These are phyloP conservation scores for Pseudorhombus dupliciocellatus DNA, from an alignment of 2,113 vertebrate genomes.

Conservation along the genomic window DNA sequence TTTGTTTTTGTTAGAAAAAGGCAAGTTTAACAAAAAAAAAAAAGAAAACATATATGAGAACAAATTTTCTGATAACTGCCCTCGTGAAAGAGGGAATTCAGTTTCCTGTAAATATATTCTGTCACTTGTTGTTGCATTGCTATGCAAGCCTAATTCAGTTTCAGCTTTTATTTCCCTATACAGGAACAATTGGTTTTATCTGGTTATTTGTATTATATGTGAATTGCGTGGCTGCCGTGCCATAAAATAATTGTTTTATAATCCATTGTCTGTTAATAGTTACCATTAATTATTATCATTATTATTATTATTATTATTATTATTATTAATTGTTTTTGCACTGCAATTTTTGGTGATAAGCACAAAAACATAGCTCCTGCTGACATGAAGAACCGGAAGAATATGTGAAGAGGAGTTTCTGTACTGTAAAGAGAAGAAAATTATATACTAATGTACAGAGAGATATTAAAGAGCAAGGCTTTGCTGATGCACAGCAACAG, in stretches of 20 bases:
- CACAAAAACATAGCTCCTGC: conserved; percentile 99
- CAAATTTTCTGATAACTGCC: conserved; percentile 69
- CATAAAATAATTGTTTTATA: conserved; percentile 96
- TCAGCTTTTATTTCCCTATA: conserved; percentile 81
- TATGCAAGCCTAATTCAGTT: conserved; percentile 97
- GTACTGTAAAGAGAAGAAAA: conserved; percentile 89
- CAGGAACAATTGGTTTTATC: conserved; percentile 90
- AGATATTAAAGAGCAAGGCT: conserved; percentile 80
- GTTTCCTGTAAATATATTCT: conserved; percentile 97
- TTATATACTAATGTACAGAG: conserved; percentile 85
- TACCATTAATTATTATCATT: conserved; percentile 77
- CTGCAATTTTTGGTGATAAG: conserved; percentile 99
- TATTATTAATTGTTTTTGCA: conserved; percentile 96
- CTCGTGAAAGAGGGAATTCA: conserved; percentile 83
- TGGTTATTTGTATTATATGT: conserved; percentile 99
- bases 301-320: conserved; percentile 74
- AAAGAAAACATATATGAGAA: conserved; percentile 63
- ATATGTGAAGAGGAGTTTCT: conserved; percentile 94
- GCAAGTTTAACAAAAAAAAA: conserved; percentile 73
- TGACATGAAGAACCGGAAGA: conserved; percentile 95
- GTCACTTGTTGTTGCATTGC: conserved; percentile 94
- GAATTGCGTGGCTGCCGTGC: conserved; percentile 98
- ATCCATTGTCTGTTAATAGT: conserved; percentile 89
- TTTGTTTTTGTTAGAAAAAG: conserved; percentile 75
- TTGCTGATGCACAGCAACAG: conserved; percentile 63